Evolutionary conservation across 2,113 vertebrate species (phyloP).

Genomic region (Ammospiza caudacuta): DNA sequence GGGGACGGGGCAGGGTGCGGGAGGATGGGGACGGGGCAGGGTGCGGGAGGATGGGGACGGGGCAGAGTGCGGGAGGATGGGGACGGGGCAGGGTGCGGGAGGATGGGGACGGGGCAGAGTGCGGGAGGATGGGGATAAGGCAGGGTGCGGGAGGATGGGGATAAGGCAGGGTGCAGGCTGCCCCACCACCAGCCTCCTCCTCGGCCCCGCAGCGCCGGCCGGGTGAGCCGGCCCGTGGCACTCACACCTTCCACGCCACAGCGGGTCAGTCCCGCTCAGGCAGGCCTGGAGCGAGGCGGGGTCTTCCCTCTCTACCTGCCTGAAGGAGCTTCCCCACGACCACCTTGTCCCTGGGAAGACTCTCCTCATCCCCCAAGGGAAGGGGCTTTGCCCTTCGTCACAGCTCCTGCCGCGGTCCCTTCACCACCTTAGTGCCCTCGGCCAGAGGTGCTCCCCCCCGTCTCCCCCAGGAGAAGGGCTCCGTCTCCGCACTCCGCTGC

Average conservation of each 20-base stretch:
- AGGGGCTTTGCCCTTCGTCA: background rate
- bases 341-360: background rate
- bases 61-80: rapidly evolving
- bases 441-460: background rate
- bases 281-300: background rate
- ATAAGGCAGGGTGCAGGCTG: rapidly evolving
- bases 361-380: background rate
- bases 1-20: background rate
- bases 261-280: background rate
- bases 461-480: background rate
- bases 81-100: rapidly evolving
- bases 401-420: background rate
- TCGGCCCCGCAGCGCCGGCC: background rate
- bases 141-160: rapidly evolving
- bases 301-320: background rate
- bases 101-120: rapidly evolving
- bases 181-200: background rate
- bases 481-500: background rate
- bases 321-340: background rate
- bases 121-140: background rate
- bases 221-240: background rate
- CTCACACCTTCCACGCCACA: background rate
- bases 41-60: background rate
- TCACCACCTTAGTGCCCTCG: background rate
- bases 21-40: background rate